A percentile compares a stretch with the other conserved stretches of the same genome.
phyloP scores from a whole-genome alignment of 1,140 invertebrate genomes.

The Ruditapes philippinarum region DNA sequence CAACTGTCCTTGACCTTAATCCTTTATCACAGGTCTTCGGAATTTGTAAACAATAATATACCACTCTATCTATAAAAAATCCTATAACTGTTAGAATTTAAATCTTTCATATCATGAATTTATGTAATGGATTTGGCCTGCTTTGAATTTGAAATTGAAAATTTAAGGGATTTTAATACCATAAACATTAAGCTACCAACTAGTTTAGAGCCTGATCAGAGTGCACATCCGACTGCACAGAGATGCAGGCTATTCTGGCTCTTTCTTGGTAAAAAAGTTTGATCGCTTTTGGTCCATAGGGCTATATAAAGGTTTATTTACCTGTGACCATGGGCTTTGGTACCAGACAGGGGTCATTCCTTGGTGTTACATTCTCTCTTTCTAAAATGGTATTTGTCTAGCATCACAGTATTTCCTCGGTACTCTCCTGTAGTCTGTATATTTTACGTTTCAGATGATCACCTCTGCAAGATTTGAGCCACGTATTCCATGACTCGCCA shows the following conservation, averaged over 20 bases:
- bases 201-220: no score
- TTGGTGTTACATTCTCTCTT: slow-evolving; percentile 89
- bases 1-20: slow-evolving; percentile 63
- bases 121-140: no score
- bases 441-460: slow-evolving; percentile 73
- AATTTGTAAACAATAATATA: slow-evolving; percentile 63
- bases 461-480: slow-evolving; percentile 69
- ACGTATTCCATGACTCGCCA: slow-evolving; percentile 66
- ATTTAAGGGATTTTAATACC: no score
- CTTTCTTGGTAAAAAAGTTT: no score
- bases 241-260: no score
- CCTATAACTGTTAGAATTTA: no score
- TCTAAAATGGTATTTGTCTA: slow-evolving; percentile 85
- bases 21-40: slow-evolving; percentile 73
- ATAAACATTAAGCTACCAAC: no score
- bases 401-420: slow-evolving; percentile 82
- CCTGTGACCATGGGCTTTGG: slow-evolving; percentile 90
- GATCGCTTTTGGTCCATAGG: no score
- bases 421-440: slow-evolving; percentile 70
- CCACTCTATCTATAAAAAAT: no score
- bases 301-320: neutral
- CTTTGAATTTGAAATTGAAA: no score
- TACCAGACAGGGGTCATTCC: slow-evolving; percentile 91
- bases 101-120: no score
- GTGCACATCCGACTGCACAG: no score